phyloP scores from a whole-genome alignment of 2,888 invertebrate genomes.

The Drosophila antonietae region DNA sequence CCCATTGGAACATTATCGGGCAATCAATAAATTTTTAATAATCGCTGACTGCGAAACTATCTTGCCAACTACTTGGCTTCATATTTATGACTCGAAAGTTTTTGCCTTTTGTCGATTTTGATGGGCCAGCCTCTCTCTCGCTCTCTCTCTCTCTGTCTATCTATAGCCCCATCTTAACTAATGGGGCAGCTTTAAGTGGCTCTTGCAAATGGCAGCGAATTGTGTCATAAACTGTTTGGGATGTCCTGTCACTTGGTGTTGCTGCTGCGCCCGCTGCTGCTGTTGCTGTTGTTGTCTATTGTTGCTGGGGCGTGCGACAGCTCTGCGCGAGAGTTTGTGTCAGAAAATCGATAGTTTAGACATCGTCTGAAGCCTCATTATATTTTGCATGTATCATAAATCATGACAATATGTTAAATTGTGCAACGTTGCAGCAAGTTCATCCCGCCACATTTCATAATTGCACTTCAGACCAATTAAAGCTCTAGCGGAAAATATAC shows the following conservation, averaged over 20 bases:
- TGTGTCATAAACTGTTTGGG: slow-evolving; percentile 60
- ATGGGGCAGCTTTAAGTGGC: slow-evolving; percentile 51
- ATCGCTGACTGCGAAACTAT: slow-evolving; percentile 75
- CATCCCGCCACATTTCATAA: slow-evolving; percentile 25
- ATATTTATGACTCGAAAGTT: slow-evolving; percentile 75
- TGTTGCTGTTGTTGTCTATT: slow-evolving; percentile 32
- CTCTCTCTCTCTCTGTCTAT: not conserved
- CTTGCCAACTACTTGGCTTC: slow-evolving; percentile 58
- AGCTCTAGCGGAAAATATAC: slow-evolving; percentile 5
- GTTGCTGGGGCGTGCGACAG: slow-evolving; percentile 25
- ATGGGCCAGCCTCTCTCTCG: slow-evolving; percentile 7
- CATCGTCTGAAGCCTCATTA: slow-evolving; percentile 70
- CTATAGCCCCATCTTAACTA: slow-evolving; percentile 8
- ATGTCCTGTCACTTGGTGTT: slow-evolving; percentile 44
- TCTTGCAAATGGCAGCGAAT: slow-evolving; percentile 47
- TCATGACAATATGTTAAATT: slow-evolving; percentile 42
- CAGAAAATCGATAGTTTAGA: slow-evolving; percentile 73
- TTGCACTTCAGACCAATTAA: slow-evolving; percentile 34
- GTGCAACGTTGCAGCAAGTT: slow-evolving; percentile 47
- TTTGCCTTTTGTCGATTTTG: slow-evolving; percentile 58
- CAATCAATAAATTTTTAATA: slow-evolving; percentile 80
- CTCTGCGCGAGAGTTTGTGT: slow-evolving; percentile 36
- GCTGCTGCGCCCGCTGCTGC: slow-evolving; percentile 11
- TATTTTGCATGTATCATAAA: slow-evolving; percentile 61
- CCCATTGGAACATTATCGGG: slow-evolving; percentile 52